Evolutionary conservation across 2,797 vertebrate species (phyloP), one percentile per base, ranked within the genome.

Genomic region (Echiichthys vipera): DNA sequence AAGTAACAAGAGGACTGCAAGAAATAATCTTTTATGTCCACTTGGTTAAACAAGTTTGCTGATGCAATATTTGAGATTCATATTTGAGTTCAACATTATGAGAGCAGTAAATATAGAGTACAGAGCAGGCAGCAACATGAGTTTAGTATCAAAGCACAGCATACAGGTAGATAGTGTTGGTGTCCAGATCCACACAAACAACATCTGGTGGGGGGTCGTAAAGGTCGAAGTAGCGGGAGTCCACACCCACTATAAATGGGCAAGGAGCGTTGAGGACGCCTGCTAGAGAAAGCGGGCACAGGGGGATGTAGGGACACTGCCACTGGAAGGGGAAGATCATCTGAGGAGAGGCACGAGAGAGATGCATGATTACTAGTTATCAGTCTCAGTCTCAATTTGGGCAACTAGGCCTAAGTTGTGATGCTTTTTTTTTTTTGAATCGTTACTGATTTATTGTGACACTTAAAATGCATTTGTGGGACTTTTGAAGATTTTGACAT

Each of bases 251-350:
- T 78, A 99, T 98, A 78, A 99, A 99, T 0, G 98, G 98, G 74
- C 95, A 78, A 1, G 98, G 98, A 32, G 98, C 98, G 34, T 96
- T 99, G 74, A 99, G 96, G 81, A 99, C 97, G 7, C 92, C 96
- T 2, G 96, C 97, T 72, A 99, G 92, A 61, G 97, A 98, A 2
- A 99, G 95, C 39, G 98, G 98, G 81, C 98, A 99, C 54, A 99
- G 95, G 2, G 98, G 98, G 74, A 99, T 97, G 88, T 99, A 99
- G 0, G 98, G 98, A 91, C 98, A 99, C 77, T 99, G 97, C 98
- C 98, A 99, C 90, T 99, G 98, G 93, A 99, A 98, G 50, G 98
- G 98, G 89, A 99, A 99, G 89, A 99, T 96, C 97, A 99, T 98
- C 98, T 99, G 87, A 40, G 84, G 83, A 92, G 36, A 81, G 34